These are phyloP conservation scores for Epinotia brunnichana DNA, from an alignment of 2,888 invertebrate genomes.

Conservation along the genomic window DNA sequence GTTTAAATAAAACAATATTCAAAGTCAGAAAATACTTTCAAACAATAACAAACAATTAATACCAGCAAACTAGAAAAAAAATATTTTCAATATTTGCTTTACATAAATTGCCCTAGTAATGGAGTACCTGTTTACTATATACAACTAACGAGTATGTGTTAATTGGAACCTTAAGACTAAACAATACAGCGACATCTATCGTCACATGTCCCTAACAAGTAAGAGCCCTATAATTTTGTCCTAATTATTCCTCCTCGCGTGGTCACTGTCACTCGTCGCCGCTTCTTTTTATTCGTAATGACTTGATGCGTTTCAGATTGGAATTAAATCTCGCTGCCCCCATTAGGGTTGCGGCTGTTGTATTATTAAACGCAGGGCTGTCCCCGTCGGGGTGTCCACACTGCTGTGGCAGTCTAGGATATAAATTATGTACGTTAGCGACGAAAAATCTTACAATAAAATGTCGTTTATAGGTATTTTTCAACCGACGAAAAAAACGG, in stretches of 20 bases:
- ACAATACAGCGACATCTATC: neutral
- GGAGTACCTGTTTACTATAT: too few species aligned
- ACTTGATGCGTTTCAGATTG: conserved; percentile 44
- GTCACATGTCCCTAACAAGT: neutral
- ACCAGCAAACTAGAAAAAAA: too few species aligned
- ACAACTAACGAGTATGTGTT: too few species aligned
- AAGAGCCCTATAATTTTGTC: neutral
- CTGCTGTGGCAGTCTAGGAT: conserved; percentile 11
- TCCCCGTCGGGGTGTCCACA: conserved; percentile 15
- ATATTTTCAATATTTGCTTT: too few species aligned
- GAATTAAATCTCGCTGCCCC: conserved; percentile 42
- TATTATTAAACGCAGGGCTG: conserved; percentile 38
- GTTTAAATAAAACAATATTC: too few species aligned
- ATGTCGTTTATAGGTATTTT: too few species aligned
- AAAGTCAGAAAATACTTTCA: too few species aligned
- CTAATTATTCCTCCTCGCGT: conserved; percentile 21
- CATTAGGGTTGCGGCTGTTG: conserved; percentile 26
- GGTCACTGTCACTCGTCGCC: conserved; percentile 18
- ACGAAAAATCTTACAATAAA: neutral
- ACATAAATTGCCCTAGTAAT: too few species aligned
- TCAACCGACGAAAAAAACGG: too few species aligned
- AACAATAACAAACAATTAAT: too few species aligned
- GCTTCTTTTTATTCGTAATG: conserved; percentile 43
- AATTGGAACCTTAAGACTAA: neutral
- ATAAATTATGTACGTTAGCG: conserved; percentile 10